These are phyloP conservation scores for Linnaemya tessellans DNA, from an alignment of 2,888 invertebrate genomes.

Conservation along the genomic window DNA sequence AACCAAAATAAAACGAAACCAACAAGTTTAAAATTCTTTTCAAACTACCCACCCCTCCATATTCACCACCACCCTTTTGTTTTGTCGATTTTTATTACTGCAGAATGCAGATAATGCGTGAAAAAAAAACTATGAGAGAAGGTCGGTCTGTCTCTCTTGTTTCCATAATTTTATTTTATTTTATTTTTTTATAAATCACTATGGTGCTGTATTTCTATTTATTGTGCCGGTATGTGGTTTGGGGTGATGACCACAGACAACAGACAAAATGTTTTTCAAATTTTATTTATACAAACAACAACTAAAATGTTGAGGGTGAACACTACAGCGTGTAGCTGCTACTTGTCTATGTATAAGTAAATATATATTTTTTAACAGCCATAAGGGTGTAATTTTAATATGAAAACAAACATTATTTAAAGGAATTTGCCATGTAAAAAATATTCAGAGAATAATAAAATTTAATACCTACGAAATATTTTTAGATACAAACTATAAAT, in stretches of 20 bases:
- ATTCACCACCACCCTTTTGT: background rate
- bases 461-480: conserved; percentile 36
- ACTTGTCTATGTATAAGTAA: background rate
- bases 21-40: conserved; percentile 29
- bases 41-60: conserved; percentile 25
- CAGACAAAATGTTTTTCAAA: conserved; percentile 64
- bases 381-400: conserved; percentile 54
- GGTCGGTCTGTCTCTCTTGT: conserved; percentile 21
- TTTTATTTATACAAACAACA: conserved; percentile 38
- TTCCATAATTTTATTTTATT: background rate
- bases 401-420: conserved; percentile 42
- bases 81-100: conserved; percentile 29
- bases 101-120: conserved; percentile 54
- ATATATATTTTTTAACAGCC: background rate
- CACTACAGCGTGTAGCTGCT: background rate
- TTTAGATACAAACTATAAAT: conserved; percentile 35
- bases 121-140: conserved; percentile 5
- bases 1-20: background rate
- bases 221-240: conserved; percentile 52
- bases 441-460: conserved; percentile 45
- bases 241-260: conserved; percentile 72
- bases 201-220: conserved; percentile 42
- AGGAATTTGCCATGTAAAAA: conserved; percentile 48
- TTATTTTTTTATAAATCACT: conserved; percentile 21
- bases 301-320: conserved; percentile 55